Percentiles rank a stretch among this genome's conserved stretches.
phyloP scores from a whole-genome alignment of 2,113 vertebrate genomes.

The Cebidichthys violaceus region DNA sequence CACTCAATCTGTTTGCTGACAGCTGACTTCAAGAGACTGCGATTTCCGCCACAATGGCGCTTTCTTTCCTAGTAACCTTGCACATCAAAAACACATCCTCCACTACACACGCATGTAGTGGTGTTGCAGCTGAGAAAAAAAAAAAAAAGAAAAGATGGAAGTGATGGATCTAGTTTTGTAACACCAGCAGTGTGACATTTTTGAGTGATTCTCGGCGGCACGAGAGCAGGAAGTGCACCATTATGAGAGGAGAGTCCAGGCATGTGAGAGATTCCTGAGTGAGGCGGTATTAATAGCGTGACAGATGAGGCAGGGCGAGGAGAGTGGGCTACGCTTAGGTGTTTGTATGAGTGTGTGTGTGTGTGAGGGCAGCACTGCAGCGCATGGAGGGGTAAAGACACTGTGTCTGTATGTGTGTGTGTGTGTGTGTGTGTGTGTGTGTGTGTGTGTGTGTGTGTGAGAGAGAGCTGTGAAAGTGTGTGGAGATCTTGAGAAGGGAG shows the following conservation, averaged over 20 bases:
- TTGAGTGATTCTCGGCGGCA: constrained; percentile 60
- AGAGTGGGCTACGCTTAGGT: constrained; percentile 61
- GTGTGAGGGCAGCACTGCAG: constrained; percentile 28
- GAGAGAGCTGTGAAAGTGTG: constrained; percentile 12
- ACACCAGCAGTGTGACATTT: constrained; percentile 44
- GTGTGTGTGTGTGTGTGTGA: background rate
- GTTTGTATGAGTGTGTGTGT: constrained; percentile 47
- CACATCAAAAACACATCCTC: constrained; percentile 52
- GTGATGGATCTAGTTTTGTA: constrained; percentile 25
- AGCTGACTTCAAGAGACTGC: constrained; percentile 56
- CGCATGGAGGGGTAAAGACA: background rate
- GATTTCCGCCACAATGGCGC: constrained; percentile 68
- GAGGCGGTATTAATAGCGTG: constrained; percentile 78
- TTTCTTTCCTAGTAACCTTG: constrained; percentile 72
- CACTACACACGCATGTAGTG: background rate
- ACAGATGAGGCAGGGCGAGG: constrained; percentile 60
- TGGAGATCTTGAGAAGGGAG: constrained; percentile 34
- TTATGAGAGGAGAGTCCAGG: constrained; percentile 54
- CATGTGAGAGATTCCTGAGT: constrained; percentile 72
- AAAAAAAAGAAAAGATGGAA: background rate
- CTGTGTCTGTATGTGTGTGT: constrained; percentile 2
- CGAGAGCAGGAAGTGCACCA: constrained; percentile 60
- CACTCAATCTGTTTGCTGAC: constrained; percentile 70
- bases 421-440: constrained; percentile 8
- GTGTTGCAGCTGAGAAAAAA: background rate